Conservation (phyloP, 2,113 vertebrate genomes). For the Prochilodus magdalenae region DNA sequence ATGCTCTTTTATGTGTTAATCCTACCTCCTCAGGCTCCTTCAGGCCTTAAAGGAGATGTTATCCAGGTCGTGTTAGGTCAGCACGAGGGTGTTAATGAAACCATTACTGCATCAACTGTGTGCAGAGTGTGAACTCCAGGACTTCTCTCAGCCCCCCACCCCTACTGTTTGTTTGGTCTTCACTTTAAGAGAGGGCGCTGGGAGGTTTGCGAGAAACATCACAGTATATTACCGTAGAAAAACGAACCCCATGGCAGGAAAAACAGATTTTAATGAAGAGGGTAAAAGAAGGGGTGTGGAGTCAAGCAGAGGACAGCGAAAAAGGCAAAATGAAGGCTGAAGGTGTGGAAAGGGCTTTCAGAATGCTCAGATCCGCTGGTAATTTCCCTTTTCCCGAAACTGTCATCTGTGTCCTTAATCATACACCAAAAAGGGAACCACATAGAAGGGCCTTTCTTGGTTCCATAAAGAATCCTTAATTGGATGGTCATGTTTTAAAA, state of each 20-base stretch:
- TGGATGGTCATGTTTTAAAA: too few species aligned
- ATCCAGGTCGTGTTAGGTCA: neutral
- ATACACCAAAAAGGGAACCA: neutral
- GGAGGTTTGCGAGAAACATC: conserved; percentile 61
- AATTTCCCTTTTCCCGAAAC: neutral
- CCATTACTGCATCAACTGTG: conserved; percentile 28
- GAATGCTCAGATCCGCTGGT: neutral
- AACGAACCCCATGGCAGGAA: conserved; percentile 12
- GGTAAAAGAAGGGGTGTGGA: conserved; percentile 60
- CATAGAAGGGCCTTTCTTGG: too few species aligned
- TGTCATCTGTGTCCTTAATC: neutral
- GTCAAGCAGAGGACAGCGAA: conserved; percentile 61
- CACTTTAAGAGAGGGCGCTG: conserved; percentile 63
- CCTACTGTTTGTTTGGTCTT: conserved; percentile 61
- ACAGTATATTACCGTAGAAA: neutral
- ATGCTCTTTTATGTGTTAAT: conserved; percentile 18
- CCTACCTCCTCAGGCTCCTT: conserved; percentile 10
- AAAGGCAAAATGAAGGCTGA: conserved; percentile 16
- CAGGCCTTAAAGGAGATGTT: neutral
- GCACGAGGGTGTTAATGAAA: conserved; percentile 26
- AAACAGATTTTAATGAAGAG: conserved; percentile 54
- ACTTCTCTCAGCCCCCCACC: conserved; percentile 1
- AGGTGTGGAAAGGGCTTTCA: neutral
- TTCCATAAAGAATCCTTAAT: too few species aligned
- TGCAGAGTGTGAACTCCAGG: conserved; percentile 1